These are phyloP conservation scores for Perodicticus potto DNA, from an alignment of 2,797 vertebrate genomes.

Conservation along the genomic window DNA sequence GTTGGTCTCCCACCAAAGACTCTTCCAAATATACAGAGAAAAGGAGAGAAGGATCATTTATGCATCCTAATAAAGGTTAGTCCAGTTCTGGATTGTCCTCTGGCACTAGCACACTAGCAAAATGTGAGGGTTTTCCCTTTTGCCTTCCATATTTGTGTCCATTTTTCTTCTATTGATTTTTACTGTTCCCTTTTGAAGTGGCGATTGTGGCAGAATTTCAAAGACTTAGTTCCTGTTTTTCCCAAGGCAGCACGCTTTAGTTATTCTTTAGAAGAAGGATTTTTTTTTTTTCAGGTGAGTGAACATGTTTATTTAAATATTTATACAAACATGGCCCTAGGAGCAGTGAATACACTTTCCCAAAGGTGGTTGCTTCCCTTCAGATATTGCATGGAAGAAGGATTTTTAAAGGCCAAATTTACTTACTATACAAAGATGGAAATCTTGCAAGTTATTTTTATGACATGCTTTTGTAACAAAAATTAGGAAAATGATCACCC, in stretches of 20 bases:
- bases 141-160: not conserved
- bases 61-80: not conserved
- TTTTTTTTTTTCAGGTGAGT: constrained; percentile 22
- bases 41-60: not conserved
- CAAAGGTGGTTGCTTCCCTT: constrained; percentile 37
- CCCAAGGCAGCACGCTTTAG: constrained; percentile 8
- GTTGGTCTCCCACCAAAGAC: not conserved
- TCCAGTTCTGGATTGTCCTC: not conserved
- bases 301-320: constrained; percentile 81
- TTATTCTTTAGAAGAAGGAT: constrained; percentile 53
- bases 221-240: constrained; percentile 50
- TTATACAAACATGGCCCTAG: constrained; percentile 64
- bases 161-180: not conserved
- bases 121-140: not conserved
- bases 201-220: constrained; percentile 29
- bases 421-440: constrained; percentile 20
- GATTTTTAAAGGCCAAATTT: constrained; percentile 59
- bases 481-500: constrained; percentile 25
- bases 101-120: not conserved
- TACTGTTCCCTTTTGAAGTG: not conserved
- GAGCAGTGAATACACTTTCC: constrained; percentile 19
- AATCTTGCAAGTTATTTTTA: constrained; percentile 56
- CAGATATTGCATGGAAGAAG: constrained; percentile 69
- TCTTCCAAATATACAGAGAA: too few relatives aligned
- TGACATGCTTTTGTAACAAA: constrained; percentile 35